Conservation (phyloP, 2,113 vertebrate species). For the Scomber scombrus region DNA sequence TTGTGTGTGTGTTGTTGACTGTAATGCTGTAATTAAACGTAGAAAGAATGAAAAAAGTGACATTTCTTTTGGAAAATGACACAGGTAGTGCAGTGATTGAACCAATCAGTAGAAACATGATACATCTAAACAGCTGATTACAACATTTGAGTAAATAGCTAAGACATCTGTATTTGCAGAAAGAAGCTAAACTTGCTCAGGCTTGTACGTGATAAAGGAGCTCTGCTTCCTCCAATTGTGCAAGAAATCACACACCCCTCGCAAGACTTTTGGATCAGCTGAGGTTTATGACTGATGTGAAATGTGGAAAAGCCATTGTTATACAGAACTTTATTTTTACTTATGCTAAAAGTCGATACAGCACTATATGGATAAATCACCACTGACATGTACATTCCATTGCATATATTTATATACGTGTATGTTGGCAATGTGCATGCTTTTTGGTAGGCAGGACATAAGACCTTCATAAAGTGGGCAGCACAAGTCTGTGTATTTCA, state of each 20-base stretch:
- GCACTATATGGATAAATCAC: not conserved
- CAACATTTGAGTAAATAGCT: conserved; percentile 22
- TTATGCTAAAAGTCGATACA: not conserved
- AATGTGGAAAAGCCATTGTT: not conserved
- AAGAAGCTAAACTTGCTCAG: conserved; percentile 57
- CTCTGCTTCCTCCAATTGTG: conserved; percentile 75
- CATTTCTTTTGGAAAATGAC: too few species aligned
- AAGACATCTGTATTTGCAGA: conserved; percentile 33
- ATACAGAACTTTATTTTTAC: too few species aligned
- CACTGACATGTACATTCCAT: not conserved
- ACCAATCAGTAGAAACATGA: too few species aligned
- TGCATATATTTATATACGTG: not conserved
- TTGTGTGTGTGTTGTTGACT: not conserved
- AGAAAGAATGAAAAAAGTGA: not conserved
- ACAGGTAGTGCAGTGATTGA: too few species aligned
- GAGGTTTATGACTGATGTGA: conserved; percentile 27
- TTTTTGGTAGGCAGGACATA: not conserved
- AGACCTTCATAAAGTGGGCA: conserved; percentile 1
- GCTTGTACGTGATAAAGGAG: conserved; percentile 72
- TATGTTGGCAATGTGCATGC: not conserved
- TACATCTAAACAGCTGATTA: conserved; percentile 23
- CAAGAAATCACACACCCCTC: conserved; percentile 68
- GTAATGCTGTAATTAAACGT: conserved; percentile 1
- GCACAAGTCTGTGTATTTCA: not conserved
- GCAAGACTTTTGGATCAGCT: conserved; percentile 40